Base-by-base conservation (phyloP, 2,888 invertebrate genomes). In the Proisotoma minuta region DNA sequence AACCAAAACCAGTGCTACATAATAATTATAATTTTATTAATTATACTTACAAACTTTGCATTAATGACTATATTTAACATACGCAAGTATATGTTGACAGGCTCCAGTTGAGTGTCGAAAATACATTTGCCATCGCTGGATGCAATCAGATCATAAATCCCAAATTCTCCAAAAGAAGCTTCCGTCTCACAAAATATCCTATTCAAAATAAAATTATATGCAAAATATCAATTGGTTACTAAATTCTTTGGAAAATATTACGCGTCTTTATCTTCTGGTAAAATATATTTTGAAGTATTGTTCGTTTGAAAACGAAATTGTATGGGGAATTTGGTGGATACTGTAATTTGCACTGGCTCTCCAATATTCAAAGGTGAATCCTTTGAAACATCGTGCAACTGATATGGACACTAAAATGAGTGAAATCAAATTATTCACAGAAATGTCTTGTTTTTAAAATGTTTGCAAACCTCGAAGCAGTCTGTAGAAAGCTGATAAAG, bases 11-110 rank as follows among this genome's bases (percentile, higher is more conserved):
- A 18, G 5, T 48, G 20, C 8, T 53, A 22, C n/a, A n/a, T n/a
- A n/a, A n/a, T 47, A 18, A 47, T 5, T 10, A 47, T 20, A 47
- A 20, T 3, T n/a, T 10, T 34, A 10, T 8, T 27, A 52, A 4
- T 78, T 76, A 74, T 87, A 88, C 5, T 47, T 47, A 5, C 20
- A 47, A 10, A 34, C 34, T 34, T n/a, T n/a, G n/a, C n/a, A n/a
- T n/a, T n/a, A n/a, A n/a, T n/a, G n/a, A n/a, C n/a, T n/a, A n/a
- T n/a, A n/a, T n/a, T 15, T 8, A 34, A 12, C 85, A 84, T 78
- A 87, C 87, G 85, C 74, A 84, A 81, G 76, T 87, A 85, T 67
- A 86, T 84, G 77, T 87, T 84, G 20, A 86, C 86, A 1, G 89
- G 85, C 60, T 84, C 81, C 72, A 82, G 83, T 24, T 62, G 47